Percentiles rank a stretch among this genome's conserved stretches.
Evolutionary conservation across 2,888 invertebrate genomes (phyloP).

Genomic region (Drosophila formosana): DNA sequence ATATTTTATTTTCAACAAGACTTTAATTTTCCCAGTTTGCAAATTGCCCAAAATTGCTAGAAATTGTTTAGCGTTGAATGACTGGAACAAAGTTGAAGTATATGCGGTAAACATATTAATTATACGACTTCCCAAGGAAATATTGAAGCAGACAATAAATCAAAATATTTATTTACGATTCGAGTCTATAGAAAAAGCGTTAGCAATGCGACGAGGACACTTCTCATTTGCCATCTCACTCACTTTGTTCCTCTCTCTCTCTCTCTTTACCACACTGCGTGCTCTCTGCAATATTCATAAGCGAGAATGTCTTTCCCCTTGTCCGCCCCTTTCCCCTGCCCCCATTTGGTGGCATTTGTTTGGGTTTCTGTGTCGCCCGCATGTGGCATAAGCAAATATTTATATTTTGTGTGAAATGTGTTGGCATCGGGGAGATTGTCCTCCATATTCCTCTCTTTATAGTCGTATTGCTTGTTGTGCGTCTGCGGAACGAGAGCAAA

Average conservation of each 20-base stretch:
- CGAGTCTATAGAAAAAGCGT: slow-evolving; percentile 58
- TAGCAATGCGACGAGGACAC: slow-evolving; percentile 30
- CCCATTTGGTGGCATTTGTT: slow-evolving; percentile 22
- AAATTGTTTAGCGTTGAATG: slow-evolving; percentile 1
- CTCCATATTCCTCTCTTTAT: slow-evolving; percentile 19
- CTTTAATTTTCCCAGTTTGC: background rate
- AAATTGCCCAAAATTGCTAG: background rate
- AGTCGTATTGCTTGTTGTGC: slow-evolving; percentile 29
- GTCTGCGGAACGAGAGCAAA: slow-evolving; percentile 1
- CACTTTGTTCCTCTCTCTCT: background rate
- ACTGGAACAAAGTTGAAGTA: slow-evolving; percentile 17
- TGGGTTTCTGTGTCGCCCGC: slow-evolving; percentile 56
- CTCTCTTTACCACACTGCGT: slow-evolving; percentile 8
- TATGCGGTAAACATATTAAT: slow-evolving; percentile 68
- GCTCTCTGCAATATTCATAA: slow-evolving; percentile 62
- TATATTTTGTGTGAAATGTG: slow-evolving; percentile 67
- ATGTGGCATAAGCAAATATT: slow-evolving; percentile 76
- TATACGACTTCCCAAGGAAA: slow-evolving; percentile 52
- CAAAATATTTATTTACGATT: slow-evolving; percentile 72
- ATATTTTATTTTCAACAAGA: background rate
- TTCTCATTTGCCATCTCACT: slow-evolving; percentile 6
- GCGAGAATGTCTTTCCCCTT: slow-evolving; percentile 10
- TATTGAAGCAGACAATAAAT: slow-evolving; percentile 64
- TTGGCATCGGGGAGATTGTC: slow-evolving; percentile 44
- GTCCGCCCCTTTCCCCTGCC: background rate